Conservation (phyloP, 2,113 vertebrate genomes). For the Brachirus orientalis region DNA sequence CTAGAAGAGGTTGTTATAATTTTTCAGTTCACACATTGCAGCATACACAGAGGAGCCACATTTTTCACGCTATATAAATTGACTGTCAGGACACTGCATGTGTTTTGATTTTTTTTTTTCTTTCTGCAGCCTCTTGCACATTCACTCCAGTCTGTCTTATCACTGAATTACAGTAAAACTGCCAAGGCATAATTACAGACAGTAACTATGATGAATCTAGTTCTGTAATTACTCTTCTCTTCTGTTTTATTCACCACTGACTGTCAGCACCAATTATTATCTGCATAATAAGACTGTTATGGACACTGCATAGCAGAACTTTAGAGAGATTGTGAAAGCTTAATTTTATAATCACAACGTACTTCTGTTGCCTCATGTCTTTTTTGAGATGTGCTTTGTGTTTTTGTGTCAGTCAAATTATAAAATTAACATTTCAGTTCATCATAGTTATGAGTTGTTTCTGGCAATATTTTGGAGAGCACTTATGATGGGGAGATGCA, state of each 20-base stretch:
- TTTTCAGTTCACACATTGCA: slow-evolving; percentile 6
- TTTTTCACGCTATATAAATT: background rate
- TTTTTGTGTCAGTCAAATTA: background rate
- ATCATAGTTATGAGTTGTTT: too few species aligned
- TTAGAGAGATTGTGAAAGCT: slow-evolving; percentile 71
- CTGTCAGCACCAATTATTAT: slow-evolving; percentile 88
- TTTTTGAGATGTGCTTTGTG: background rate
- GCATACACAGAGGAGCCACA: background rate
- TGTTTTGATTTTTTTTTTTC: background rate
- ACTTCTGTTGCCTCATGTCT: background rate
- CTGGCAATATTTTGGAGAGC: too few species aligned
- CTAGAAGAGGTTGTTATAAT: background rate
- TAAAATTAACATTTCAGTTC: background rate
- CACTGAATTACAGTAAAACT: slow-evolving; percentile 44
- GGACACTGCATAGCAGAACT: slow-evolving; percentile 73
- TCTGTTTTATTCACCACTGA: slow-evolving; percentile 86
- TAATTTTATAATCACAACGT: slow-evolving; percentile 26
- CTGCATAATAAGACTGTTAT: slow-evolving; percentile 78
- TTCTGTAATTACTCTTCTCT: slow-evolving; percentile 82
- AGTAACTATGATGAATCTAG: slow-evolving; percentile 88
- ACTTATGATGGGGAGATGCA: too few species aligned
- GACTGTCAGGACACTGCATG: background rate
- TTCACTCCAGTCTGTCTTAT: slow-evolving; percentile 33
- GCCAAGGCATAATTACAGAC: slow-evolving; percentile 80
- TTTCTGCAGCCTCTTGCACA: slow-evolving; percentile 20